A percentile compares a stretch with the other conserved stretches of the same genome.
Evolutionary conservation across 92 coral and sea anemone species (phyloP).

Genomic region (Anthopleura xanthogrammica): DNA sequence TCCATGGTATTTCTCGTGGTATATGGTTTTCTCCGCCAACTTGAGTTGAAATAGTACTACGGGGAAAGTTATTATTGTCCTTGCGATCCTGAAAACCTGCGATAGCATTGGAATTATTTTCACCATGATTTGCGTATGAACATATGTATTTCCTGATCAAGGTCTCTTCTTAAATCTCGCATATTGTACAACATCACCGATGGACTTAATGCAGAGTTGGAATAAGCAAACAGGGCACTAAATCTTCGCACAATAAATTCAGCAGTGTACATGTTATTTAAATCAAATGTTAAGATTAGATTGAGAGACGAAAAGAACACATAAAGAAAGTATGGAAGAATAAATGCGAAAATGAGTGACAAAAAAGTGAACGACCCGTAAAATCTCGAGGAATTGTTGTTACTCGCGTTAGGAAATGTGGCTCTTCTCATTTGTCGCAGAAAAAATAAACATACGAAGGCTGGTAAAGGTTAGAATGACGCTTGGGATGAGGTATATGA

Average conservation of each 20-base stretch:
- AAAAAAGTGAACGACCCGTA: slow-evolving; percentile 6
- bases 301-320: not conserved
- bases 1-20: no score
- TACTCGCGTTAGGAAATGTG: not conserved
- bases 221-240: not conserved
- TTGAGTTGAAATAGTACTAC: no score
- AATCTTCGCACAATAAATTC: slow-evolving; percentile 7
- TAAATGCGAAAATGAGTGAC: not conserved
- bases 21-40: no score
- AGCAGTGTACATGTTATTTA: not conserved
- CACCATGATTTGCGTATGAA: no score
- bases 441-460: slow-evolving; percentile 3
- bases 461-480: slow-evolving; percentile 14
- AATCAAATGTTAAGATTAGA: not conserved
- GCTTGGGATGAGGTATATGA: slow-evolving; percentile 5
- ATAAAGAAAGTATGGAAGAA: slow-evolving; percentile 10
- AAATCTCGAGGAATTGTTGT: not conserved
- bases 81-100: no score
- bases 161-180: slow-evolving; percentile 9
- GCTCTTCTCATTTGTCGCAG: not conserved
- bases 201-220: slow-evolving; percentile 14
- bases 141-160: no score
- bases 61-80: no score
- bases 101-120: no score
- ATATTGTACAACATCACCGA: not conserved